These are phyloP conservation scores for Lasaia peninsularis DNA, from an alignment of 1,140 invertebrate genomes.

Conservation along the genomic window DNA sequence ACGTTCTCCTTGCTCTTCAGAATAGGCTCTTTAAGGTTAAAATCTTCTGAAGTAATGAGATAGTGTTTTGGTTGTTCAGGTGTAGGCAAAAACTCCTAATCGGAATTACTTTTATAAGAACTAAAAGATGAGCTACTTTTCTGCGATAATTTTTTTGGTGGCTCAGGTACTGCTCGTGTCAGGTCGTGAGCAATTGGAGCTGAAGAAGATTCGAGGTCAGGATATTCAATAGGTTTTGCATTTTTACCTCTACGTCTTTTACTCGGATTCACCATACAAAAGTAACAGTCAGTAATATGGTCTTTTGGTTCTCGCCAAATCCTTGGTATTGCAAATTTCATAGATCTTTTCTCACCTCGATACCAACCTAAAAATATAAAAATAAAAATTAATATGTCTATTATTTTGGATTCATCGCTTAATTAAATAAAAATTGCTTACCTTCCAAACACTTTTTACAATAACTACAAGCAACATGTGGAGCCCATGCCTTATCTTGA, in stretches of 20 bases:
- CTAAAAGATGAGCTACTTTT: constrained; percentile 21
- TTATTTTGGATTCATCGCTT: constrained; percentile 22
- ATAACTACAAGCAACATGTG: constrained; percentile 29
- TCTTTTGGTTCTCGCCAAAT: constrained; percentile 27
- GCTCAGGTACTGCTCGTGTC: constrained; percentile 22
- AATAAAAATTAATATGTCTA: constrained; percentile 27
- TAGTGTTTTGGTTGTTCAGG: constrained; percentile 29
- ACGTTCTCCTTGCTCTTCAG: too few relatives aligned
- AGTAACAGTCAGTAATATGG: constrained; percentile 28
- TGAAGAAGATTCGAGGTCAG: constrained; percentile 26
- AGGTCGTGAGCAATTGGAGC: constrained; percentile 27
- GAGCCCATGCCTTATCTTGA: constrained; percentile 31
- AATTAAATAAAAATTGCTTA: constrained; percentile 32
- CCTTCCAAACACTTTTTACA: constrained; percentile 31
- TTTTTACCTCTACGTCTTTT: constrained; percentile 32
- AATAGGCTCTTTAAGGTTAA: too few relatives aligned
- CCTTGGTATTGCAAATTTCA: constrained; percentile 31
- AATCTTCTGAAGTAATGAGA: constrained; percentile 34
- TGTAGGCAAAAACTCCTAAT: constrained; percentile 26
- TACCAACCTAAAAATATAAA: constrained; percentile 24
- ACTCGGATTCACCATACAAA: constrained; percentile 33
- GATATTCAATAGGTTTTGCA: constrained; percentile 29
- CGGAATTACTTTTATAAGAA: constrained; percentile 27
- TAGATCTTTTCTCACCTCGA: constrained; percentile 27
- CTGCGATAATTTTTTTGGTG: constrained; percentile 21